Conservation (phyloP, 2,113 vertebrate species). For the Alosa alosa region DNA sequence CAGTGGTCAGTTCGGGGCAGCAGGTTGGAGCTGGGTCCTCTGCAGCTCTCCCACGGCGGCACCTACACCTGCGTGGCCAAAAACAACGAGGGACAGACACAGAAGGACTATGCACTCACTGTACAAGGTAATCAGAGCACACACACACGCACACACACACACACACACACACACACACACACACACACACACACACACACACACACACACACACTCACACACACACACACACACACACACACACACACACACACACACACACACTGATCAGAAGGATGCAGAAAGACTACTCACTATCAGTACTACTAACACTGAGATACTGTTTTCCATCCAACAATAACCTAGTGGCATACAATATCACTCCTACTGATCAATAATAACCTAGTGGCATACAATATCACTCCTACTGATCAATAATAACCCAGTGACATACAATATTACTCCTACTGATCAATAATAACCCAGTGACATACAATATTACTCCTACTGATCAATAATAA, state of each 20-base stretch:
- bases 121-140: conserved; percentile 73
- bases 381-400: too few relatives aligned
- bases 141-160: neutral
- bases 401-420: too few relatives aligned
- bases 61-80: conserved; percentile 78
- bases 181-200: conserved; percentile 56
- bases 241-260: conserved; percentile 80
- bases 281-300: too few relatives aligned
- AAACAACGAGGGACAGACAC: conserved; percentile 62
- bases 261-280: conserved; percentile 60
- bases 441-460: too few relatives aligned
- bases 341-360: too few relatives aligned
- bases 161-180: conserved; percentile 77
- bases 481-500: too few relatives aligned
- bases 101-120: conserved; percentile 76
- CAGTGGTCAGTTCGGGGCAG: conserved; percentile 72
- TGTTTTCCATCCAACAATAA: too few relatives aligned
- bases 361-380: too few relatives aligned
- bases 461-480: too few relatives aligned
- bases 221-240: neutral
- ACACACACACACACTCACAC: conserved; percentile 59
- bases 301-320: too few relatives aligned
- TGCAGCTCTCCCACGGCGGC: conserved; percentile 80
- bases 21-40: conserved; percentile 80
- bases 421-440: too few relatives aligned